Evolutionary conservation across 2,113 vertebrate species (phyloP).

Genomic region (Marmota monax): DNA sequence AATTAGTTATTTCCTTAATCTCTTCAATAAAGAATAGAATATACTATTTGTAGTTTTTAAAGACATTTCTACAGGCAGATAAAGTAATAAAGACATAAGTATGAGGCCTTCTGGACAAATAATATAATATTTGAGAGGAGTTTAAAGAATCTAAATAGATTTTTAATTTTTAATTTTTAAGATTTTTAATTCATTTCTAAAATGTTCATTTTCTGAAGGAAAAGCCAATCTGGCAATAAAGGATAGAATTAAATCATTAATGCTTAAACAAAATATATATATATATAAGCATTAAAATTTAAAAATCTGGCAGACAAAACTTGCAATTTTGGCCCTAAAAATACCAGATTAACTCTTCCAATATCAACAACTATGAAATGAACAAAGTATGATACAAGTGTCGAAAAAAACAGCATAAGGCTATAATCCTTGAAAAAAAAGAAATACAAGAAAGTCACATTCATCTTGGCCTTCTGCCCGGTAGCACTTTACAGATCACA

Average conservation of each 20-base stretch:
- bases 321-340: neutral
- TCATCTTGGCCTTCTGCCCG: neutral
- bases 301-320: neutral
- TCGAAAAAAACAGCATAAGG: neutral
- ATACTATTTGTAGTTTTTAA: neutral
- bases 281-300: neutral
- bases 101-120: neutral
- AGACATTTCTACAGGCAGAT: neutral
- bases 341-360: neutral
- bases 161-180: too few species aligned
- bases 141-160: neutral
- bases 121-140: neutral
- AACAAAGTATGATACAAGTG: neutral
- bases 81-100: neutral
- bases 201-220: neutral
- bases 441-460: neutral
- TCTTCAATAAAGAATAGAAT: neutral
- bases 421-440: neutral
- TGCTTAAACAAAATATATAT: neutral
- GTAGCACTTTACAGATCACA: neutral
- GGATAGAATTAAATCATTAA: neutral
- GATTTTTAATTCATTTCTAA: neutral
- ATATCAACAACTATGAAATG: neutral
- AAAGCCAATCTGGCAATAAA: neutral
- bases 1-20: slow-evolving; percentile 12